Percentiles rank a stretch among this genome's conserved stretches.
Evolutionary conservation across 2,888 invertebrate genomes (phyloP).

Genomic region (Brachypterus glaber): DNA sequence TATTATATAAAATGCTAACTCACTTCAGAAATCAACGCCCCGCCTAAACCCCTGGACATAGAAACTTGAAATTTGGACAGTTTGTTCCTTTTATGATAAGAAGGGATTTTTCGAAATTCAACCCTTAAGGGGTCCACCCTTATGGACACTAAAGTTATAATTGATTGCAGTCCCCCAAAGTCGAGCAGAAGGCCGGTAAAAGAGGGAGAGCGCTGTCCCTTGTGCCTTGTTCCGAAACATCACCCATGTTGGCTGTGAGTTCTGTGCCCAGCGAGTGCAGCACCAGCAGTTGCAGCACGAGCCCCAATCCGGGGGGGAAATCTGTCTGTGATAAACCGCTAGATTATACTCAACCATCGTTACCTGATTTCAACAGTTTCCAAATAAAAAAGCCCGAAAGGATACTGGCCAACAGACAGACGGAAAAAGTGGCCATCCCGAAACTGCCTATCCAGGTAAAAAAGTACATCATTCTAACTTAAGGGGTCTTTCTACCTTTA

Average conservation of each 20-base stretch:
- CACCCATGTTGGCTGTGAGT: conserved; percentile 14
- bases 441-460: no score
- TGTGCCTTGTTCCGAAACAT: conserved; percentile 14
- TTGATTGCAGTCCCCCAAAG: conserved; percentile 27
- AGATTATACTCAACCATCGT: conserved; percentile 37
- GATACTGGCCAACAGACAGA: conserved; percentile 9
- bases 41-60: no score
- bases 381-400: conserved; percentile 28
- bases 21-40: no score
- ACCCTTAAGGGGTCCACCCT: no score
- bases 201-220: conserved; percentile 36
- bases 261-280: conserved; percentile 6
- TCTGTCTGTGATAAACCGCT: conserved; percentile 39
- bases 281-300: conserved; percentile 32
- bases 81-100: no score
- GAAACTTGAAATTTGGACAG: no score
- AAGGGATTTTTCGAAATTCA: no score
- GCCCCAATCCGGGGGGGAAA: conserved; percentile 30
- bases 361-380: conserved; percentile 43
- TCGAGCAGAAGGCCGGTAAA: conserved; percentile 24
- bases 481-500: no score
- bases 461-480: no score
- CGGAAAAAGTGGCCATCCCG: background rate
- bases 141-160: no score
- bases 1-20: no score